A percentile compares a stretch with the other conserved stretches of the same genome.
Conservation (phyloP, 2,888 invertebrate genomes). For the Aphidoletes aphidimyza region DNA sequence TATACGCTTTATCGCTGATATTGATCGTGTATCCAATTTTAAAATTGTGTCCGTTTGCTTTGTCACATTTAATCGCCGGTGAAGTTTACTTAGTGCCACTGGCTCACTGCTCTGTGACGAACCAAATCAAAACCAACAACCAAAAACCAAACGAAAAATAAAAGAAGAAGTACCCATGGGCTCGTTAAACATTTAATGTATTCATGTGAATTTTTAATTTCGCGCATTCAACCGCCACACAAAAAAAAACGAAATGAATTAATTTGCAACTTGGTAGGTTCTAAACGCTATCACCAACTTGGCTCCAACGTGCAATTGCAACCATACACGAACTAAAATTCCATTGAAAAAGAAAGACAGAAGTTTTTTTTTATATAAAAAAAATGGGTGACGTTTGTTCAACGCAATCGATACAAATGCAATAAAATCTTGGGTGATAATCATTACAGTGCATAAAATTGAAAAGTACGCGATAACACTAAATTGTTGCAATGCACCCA, state of each 20-base stretch:
- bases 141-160: not conserved
- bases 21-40: slow-evolving; percentile 52
- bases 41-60: slow-evolving; percentile 30
- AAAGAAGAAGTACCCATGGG: not conserved
- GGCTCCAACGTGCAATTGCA: not conserved
- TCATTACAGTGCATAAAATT: slow-evolving; percentile 27
- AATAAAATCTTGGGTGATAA: slow-evolving; percentile 33
- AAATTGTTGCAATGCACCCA: not conserved
- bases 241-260: not conserved
- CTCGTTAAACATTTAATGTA: slow-evolving; percentile 45
- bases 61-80: slow-evolving; percentile 18
- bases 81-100: not conserved
- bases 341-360: not conserved
- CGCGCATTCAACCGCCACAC: not conserved
- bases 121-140: too few species aligned
- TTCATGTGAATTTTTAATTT: slow-evolving; percentile 53
- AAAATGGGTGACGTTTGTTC: not conserved
- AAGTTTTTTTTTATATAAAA: not conserved
- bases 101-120: too few species aligned
- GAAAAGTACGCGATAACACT: slow-evolving; percentile 30
- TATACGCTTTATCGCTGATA: slow-evolving; percentile 28
- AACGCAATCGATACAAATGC: not conserved
- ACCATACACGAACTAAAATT: not conserved
- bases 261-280: slow-evolving; percentile 52
- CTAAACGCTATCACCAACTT: not conserved